A percentile compares a stretch with the other conserved stretches of the same genome.
These are phyloP conservation scores for Aspidapion aeneum DNA, from an alignment of 2,888 invertebrate genomes.

Conservation along the genomic window DNA sequence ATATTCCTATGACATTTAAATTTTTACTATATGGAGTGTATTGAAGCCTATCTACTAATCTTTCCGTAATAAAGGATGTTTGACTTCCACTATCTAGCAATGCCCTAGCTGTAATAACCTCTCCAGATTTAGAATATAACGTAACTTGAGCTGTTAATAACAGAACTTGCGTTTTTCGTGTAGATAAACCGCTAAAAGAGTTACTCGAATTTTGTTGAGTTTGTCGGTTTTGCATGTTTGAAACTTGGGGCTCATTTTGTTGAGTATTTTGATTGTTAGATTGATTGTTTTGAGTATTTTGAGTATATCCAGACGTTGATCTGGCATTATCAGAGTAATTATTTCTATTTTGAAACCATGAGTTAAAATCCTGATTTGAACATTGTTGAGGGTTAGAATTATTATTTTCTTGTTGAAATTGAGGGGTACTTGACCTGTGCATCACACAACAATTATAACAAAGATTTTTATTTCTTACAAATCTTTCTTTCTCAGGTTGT, in stretches of 20 bases:
- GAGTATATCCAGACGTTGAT: neutral
- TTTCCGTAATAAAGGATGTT: constrained; percentile 18
- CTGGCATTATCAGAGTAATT: neutral
- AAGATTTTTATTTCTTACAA: neutral
- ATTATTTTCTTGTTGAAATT: no score
- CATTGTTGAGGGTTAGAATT: no score
- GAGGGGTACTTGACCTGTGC: no score
- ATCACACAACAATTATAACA: neutral
- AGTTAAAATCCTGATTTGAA: neutral
- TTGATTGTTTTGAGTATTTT: neutral
- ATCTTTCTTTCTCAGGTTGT: neutral
- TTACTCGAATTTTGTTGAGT: neutral
- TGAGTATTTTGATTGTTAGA: neutral
- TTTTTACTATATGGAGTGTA: constrained; percentile 5
- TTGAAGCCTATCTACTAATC: constrained; percentile 7
- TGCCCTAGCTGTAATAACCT: constrained; percentile 9
- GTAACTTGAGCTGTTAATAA: constrained; percentile 16
- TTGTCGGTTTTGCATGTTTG: neutral
- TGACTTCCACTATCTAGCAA: constrained; percentile 20
- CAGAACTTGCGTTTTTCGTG: constrained; percentile 14
- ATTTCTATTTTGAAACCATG: neutral
- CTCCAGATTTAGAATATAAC: constrained; percentile 4
- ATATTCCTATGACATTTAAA: neutral
- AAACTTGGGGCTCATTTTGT: neutral
- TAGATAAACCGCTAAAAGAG: constrained; percentile 8